phyloP scores from a whole-genome alignment of 2,797 vertebrate species.

The Malurus leucopterus region DNA sequence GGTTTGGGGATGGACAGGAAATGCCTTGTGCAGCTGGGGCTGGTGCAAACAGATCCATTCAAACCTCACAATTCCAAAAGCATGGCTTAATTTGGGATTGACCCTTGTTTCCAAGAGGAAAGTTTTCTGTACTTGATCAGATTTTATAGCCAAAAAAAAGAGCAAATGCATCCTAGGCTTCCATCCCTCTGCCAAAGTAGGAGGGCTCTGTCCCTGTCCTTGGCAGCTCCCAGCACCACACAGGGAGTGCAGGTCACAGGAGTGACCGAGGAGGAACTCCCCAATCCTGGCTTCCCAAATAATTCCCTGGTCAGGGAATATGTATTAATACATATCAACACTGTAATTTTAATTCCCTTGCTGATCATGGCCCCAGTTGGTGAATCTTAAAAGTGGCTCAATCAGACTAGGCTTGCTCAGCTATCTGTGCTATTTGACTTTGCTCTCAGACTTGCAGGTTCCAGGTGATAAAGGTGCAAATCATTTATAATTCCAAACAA shows the following conservation, averaged over 20 bases:
- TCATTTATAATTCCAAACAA: not conserved
- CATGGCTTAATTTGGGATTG: conserved; percentile 30
- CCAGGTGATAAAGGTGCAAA: conserved; percentile 35
- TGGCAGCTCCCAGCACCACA: not conserved
- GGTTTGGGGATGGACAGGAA: not conserved
- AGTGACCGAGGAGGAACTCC: not conserved
- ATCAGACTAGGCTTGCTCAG: conserved; percentile 70
- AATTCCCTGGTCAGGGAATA: not conserved
- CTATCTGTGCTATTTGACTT: conserved; percentile 36
- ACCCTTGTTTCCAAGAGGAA: not conserved
- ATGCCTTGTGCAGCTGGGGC: not conserved
- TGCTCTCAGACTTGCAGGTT: conserved; percentile 31
- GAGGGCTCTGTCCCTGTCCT: not conserved
- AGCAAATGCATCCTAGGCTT: not conserved
- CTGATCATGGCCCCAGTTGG: conserved; percentile 24
- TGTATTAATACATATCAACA: not conserved
- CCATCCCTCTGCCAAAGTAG: not conserved
- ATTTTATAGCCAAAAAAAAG: not conserved
- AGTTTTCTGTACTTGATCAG: not conserved
- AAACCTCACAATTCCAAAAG: conserved; percentile 29
- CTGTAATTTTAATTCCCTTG: conserved; percentile 29
- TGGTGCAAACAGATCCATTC: conserved; percentile 3
- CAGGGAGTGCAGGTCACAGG: not conserved
- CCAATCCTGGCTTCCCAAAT: not conserved
- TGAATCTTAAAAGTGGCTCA: conserved; percentile 41